Conservation (phyloP, 2,888 invertebrate species). For the Oithona nana region DNA sequence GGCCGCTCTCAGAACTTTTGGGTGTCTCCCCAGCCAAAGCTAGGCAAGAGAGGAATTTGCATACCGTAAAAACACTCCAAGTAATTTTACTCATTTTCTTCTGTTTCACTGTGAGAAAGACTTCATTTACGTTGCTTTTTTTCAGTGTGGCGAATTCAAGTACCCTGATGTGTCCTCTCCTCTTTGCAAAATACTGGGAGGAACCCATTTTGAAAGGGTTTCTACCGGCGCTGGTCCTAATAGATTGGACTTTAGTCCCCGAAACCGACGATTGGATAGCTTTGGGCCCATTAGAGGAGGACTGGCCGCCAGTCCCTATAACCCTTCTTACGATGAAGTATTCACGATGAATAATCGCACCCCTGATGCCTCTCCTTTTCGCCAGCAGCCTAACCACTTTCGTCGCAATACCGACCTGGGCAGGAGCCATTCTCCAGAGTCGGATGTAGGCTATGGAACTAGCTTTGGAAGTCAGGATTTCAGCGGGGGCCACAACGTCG, state of each 20-base stretch:
- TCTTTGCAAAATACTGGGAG: not conserved
- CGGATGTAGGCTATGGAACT: slow-evolving; percentile 33
- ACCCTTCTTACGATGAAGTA: not conserved
- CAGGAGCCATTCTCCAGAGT: slow-evolving; percentile 26
- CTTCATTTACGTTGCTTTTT: not conserved
- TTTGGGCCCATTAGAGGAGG: not conserved
- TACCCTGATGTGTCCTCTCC: not conserved
- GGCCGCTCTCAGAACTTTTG: not conserved
- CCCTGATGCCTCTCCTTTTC: not conserved
- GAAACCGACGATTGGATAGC: not conserved
- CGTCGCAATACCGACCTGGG: not conserved
- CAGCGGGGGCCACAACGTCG: not conserved
- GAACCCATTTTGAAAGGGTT: not conserved
- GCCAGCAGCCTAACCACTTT: not conserved
- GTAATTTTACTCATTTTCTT: not conserved
- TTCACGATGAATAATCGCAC: not conserved
- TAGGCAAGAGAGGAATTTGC: not conserved
- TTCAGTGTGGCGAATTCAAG: not conserved
- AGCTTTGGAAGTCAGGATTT: not conserved
- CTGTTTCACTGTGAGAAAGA: not conserved
- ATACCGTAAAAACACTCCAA: not conserved
- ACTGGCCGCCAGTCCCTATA: not conserved
- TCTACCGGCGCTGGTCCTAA: too few relatives aligned
- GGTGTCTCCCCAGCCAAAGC: not conserved
- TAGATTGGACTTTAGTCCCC: not conserved